A percentile compares a stretch with the other conserved stretches of the same genome.
Conservation (phyloP, 2,888 invertebrate genomes). For the Nemurella pictetii region DNA sequence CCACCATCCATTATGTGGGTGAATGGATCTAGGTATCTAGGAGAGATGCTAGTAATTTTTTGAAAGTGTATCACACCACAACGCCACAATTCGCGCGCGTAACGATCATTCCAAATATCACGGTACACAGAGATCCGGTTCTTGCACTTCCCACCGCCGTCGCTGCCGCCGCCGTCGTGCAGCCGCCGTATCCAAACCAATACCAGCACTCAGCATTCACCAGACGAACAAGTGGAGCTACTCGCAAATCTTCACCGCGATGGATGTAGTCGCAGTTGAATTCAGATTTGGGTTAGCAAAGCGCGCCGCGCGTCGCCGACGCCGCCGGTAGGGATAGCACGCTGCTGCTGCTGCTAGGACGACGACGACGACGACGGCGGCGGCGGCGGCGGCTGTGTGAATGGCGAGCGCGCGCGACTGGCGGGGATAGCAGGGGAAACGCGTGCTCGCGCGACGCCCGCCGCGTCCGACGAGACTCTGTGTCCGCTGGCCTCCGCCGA, state of each 20-base stretch:
- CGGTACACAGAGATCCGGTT: constrained; percentile 29
- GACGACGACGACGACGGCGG: constrained; percentile 28
- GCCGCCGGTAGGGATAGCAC: constrained; percentile 27
- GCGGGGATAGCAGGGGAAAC: constrained; percentile 34
- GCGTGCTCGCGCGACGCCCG: constrained; percentile 34
- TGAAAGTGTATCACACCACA: constrained; percentile 25
- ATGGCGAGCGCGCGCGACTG: constrained; percentile 33
- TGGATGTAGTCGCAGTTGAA: constrained; percentile 39
- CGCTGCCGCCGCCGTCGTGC: neutral
- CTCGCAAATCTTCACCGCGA: constrained; percentile 33
- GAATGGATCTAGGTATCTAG: constrained; percentile 31
- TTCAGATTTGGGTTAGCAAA: constrained; percentile 40
- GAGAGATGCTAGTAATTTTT: constrained; percentile 13
- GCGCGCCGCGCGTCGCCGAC: constrained; percentile 19
- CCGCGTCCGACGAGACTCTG: constrained; percentile 23
- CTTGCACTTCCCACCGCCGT: neutral
- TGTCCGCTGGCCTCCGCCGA: too few species aligned
- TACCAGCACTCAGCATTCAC: neutral
- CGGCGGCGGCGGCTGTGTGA: constrained; percentile 35
- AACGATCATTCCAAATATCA: constrained; percentile 28
- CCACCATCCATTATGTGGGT: constrained; percentile 24
- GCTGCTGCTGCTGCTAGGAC: constrained; percentile 18
- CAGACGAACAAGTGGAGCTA: constrained; percentile 25
- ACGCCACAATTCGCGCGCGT: neutral
- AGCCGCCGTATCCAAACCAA: neutral